Evolutionary conservation across 2,113 vertebrate species (phyloP).

Genomic region (Laticauda colubrina): DNA sequence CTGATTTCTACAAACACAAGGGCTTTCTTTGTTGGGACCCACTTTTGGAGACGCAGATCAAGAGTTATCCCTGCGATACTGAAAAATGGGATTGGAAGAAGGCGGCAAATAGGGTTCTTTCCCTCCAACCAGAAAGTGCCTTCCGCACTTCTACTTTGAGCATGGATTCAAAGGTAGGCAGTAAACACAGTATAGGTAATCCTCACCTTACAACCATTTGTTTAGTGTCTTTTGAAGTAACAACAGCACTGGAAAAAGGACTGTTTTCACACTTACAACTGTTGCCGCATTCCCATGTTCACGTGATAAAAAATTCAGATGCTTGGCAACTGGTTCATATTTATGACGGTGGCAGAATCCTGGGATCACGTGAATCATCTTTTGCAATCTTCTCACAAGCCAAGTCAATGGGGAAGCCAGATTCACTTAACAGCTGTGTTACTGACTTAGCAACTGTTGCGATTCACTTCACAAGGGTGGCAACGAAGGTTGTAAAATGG

Average conservation of each 20-base stretch:
- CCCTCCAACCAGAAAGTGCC: not conserved
- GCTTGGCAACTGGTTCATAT: not conserved
- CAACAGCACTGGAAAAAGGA: not conserved
- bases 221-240: not conserved
- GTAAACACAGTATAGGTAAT: not conserved
- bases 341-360: not conserved
- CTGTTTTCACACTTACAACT: not conserved
- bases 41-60: not conserved
- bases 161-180: conserved; percentile 1
- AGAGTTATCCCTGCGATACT: conserved; percentile 8
- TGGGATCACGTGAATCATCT: not conserved
- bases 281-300: not conserved
- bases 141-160: not conserved
- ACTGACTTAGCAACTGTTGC: too few relatives aligned
- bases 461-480: too few relatives aligned
- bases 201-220: not conserved
- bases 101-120: not conserved
- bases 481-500: too few relatives aligned
- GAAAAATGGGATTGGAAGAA: not conserved
- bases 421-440: not conserved
- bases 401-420: not conserved
- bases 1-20: conserved; percentile 21
- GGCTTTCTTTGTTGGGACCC: not conserved
- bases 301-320: not conserved
- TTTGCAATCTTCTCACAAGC: not conserved